Evolutionary conservation across 2,113 vertebrate genomes (phyloP), one percentile per base, ranked within the genome.

Genomic region (Cnemophilus loriae): DNA sequence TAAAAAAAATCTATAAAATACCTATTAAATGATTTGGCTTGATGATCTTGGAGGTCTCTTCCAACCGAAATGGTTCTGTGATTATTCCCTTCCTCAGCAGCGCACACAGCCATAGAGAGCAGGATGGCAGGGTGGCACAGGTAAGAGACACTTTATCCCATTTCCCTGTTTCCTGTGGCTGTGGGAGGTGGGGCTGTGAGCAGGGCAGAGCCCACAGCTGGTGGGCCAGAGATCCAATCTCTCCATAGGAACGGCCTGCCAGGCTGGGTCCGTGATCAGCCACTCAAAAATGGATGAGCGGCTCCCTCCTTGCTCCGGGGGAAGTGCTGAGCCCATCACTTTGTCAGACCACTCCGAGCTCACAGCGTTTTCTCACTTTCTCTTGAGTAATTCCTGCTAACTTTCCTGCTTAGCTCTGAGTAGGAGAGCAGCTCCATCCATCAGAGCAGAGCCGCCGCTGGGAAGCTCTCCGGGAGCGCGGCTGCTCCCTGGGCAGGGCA

Each of bases 121-220:
- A 53, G 68, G 33, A 19, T 1, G 2, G 1, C 6, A 8, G 18
- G 0, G 0, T 7, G 24, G 3, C 24, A 1, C 32, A 7, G 44
- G 11, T 26, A 2, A 4, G 16, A 9, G 20, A 27, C 6, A 0
- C 14, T 12, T 15, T 1, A 13, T 6, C 32, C 55, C 4, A 1
- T 19, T 49, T 11, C 63, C 44, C 32, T n/a, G 5, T 10, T 35
- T 13, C 12, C 46, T 18, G 50, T 55, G 6, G 69, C 26, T 35
- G 21, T 1, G 60, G 18, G 13, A 91, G n/a, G n/a, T n/a, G 79
- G 33, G 44, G 52, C 46, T 35, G 41, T 80, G 77, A 77, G 78
- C 71, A 78, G 52, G 73, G 27, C 35, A 17, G 61, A n/a, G 63
- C 63, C 74, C 33, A 5, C 16, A 17, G 53, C 32, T 67, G 37